These are phyloP conservation scores for Drosophila pandora DNA, from an alignment of 1,140 invertebrate species.

Conservation along the genomic window DNA sequence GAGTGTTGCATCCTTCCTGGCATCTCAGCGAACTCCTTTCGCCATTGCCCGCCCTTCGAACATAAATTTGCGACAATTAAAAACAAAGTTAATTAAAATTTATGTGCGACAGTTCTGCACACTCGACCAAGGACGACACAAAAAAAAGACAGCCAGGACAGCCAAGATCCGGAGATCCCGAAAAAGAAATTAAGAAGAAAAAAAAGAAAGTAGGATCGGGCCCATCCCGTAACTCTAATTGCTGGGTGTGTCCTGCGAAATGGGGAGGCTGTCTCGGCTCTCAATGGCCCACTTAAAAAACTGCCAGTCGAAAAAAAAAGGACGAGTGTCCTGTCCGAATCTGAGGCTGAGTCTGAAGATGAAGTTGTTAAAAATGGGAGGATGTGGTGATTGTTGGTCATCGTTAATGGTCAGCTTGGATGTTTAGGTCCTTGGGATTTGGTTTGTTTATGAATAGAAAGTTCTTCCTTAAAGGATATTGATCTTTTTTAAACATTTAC, in stretches of 20 bases:
- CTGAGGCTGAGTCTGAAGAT: conserved; percentile 4
- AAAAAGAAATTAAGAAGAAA: conserved; percentile 13
- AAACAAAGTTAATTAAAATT: conserved; percentile 83
- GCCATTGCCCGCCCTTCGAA: conserved; percentile 40
- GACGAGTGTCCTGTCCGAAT: conserved; percentile 3
- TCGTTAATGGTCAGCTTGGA: background rate
- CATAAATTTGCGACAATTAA: conserved; percentile 83
- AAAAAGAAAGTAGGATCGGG: conserved; percentile 24
- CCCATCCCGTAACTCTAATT: conserved; percentile 60
- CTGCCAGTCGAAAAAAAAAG: background rate
- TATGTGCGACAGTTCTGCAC: conserved; percentile 78
- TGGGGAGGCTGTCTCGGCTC: conserved; percentile 33
- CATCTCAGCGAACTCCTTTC: conserved; percentile 30
- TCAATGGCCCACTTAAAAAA: conserved; percentile 51
- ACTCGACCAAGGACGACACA: conserved; percentile 7
- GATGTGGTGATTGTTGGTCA: conserved; percentile 4
- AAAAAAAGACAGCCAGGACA: background rate
- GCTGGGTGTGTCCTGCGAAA: conserved; percentile 65
- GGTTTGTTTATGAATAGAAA: background rate
- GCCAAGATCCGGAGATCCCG: background rate
- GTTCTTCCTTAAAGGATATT: background rate
- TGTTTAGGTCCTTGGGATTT: background rate
- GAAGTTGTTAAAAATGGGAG: conserved; percentile 13
- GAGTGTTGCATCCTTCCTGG: background rate
- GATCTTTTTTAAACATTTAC: background rate